Base-by-base conservation (phyloP, 2,797 vertebrate species). In the Schizopygopsis malacanthus region DNA sequence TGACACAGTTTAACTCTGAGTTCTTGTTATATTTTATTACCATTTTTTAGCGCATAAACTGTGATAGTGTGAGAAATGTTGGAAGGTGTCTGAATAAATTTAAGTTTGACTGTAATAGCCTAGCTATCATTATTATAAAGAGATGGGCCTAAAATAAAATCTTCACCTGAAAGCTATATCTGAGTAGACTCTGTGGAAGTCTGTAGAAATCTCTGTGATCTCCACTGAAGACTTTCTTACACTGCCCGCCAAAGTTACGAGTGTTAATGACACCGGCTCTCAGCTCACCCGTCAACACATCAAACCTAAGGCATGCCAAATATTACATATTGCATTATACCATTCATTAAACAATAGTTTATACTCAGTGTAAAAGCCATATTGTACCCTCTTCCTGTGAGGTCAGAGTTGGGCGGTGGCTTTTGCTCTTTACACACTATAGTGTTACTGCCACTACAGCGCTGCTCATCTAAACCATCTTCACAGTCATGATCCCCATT, bases 401-500 rank as follows among this genome's bases (percentile, higher is more conserved):
- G 89, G 54, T 97, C 97, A 63, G 96, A 93, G 88, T 97, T 98
- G 0, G 97, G 97, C 56, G 97, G 97, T 0, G 95, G 93, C 90
- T 95, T 96, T 52, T 96, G 89, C 0, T 85, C 85, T 82, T 97
- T 95, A 89, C 98, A 99, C 0, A 94, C 89, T 50, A 84, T 89
- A 3, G 70, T 92, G 54, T 11, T 90, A 65, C 94, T 87, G 67
- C 13, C 91, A 67, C 93, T 88, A 78, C 98, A 99, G 75, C 0
- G 79, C 84, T 95, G 95, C 93, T 99, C 98, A 88, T 99, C 98
- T 0, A 91, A 88, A 67, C 96, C 91, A 20, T 97, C 96, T 69
- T 97, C 96, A 92, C 98, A 99, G 91, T 99, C 98, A 59, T 98
- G 96, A 92, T 99, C 98, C 0, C 97, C 97, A 16, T 99, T 98